Percentiles rank a stretch among this genome's conserved stretches.
phyloP scores from a whole-genome alignment of 2,888 invertebrate genomes.

The Sinopyrophorus schimmeli region DNA sequence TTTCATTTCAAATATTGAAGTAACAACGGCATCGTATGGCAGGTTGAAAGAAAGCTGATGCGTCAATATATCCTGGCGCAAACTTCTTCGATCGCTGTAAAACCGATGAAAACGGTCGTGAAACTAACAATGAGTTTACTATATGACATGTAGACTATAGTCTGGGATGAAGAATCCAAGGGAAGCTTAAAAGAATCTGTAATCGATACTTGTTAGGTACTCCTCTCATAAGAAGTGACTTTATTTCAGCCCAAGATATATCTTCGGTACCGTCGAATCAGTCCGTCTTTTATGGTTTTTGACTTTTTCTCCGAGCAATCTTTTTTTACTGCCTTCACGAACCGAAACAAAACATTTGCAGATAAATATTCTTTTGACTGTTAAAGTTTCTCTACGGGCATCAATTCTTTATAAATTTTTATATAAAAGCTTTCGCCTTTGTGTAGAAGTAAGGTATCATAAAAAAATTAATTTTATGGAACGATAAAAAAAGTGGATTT shows the following conservation, averaged over 20 bases:
- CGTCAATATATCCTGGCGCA: constrained; percentile 27
- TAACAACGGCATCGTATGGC: constrained; percentile 25
- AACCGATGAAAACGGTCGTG: constrained; percentile 28
- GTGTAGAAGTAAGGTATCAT: too few relatives aligned
- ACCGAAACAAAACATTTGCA: too few relatives aligned
- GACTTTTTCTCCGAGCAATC: too few relatives aligned
- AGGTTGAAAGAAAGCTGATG: constrained; percentile 29
- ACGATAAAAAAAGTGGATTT: too few relatives aligned
- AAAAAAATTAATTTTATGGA: too few relatives aligned
- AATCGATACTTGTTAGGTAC: constrained; percentile 19
- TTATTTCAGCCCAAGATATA: constrained; percentile 7
- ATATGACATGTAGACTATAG: constrained; percentile 19
- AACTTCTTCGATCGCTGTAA: constrained; percentile 24
- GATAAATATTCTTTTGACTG: too few relatives aligned
- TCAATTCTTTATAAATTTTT: too few relatives aligned
- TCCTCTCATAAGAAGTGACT: constrained; percentile 2
- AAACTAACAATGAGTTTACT: constrained; percentile 29
- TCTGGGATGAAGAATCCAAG: constrained; percentile 13
- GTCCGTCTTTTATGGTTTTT: too few relatives aligned
- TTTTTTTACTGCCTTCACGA: too few relatives aligned
- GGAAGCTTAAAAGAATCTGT: constrained; percentile 11
- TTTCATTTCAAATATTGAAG: constrained; percentile 29
- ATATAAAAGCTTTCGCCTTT: too few relatives aligned
- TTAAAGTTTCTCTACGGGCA: too few relatives aligned
- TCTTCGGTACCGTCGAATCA: too few relatives aligned